Base-by-base conservation (phyloP, 2,888 invertebrate genomes). In the Electrophaes corylata region DNA sequence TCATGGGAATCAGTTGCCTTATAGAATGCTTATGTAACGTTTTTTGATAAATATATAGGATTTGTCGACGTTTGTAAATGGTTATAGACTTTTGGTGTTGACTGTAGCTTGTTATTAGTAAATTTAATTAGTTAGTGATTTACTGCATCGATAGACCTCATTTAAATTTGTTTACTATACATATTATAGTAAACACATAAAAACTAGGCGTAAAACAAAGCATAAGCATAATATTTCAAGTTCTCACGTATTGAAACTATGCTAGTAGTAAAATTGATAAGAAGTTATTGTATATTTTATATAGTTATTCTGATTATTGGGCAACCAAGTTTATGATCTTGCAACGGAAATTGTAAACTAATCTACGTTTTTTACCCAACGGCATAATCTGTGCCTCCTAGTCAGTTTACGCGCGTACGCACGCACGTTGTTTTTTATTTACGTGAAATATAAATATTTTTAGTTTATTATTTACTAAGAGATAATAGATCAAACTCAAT, bases 261-360 rank as follows among this genome's bases (percentile, higher is more conserved):
- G 70, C 67, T 75, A 76, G 78, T 73, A 59, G 40, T 62, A 67
- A 64, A 68, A 59, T 62, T 76, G 84, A 83, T 84, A 83, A 83
- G 74, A 65, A 65, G 71, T 78, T 79, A 72, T 73, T 71, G 66
- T 72, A 70, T 71, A 73, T 78, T 43, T 52, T 74, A 70, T 75
- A 70, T 72, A n/a, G n/a, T n/a, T n/a, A 71, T 68, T 65, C 61
- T 52, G 60, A 66, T 60, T 69, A 71, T 77, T 72, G 69, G 62
- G 73, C 65, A 74, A 73, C 69, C 56, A 50, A 67, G 51, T 77
- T 78, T 67, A 80, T 68, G 69, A 65, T 70, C 39, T 47, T 63
- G 60, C 67, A 68, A 61, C 76, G 78, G 79, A 81, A 77, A 78
- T 69, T 60, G 51, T 71, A 65, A 55, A 65, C 50, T 50, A 48